A percentile compares a stretch with the other conserved stretches of the same genome.
Conservation (phyloP, 2,888 invertebrate genomes). For the Sphinx pinastri region DNA sequence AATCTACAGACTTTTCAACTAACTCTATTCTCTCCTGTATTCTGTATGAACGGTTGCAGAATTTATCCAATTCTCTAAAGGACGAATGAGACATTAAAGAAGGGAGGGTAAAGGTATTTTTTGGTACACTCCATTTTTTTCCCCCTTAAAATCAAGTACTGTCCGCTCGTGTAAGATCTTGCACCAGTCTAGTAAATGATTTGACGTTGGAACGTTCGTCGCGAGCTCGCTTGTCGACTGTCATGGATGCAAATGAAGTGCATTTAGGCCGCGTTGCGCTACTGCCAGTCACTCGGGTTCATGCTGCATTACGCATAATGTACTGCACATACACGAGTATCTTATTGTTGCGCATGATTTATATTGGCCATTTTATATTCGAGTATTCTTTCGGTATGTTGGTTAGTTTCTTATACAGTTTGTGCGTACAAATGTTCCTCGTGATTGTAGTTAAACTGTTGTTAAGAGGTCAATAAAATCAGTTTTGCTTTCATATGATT, state of each 20-base stretch:
- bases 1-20: too few species aligned
- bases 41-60: too few species aligned
- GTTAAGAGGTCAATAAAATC: background rate
- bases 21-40: too few species aligned
- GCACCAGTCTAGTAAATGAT: background rate
- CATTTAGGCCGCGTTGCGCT: slow-evolving; percentile 52
- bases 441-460: background rate
- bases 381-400: too few species aligned
- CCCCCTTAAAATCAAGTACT: too few species aligned
- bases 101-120: too few species aligned
- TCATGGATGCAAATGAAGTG: slow-evolving; percentile 50
- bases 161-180: too few species aligned
- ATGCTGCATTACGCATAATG: slow-evolving; percentile 33
- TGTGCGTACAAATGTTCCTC: background rate
- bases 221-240: slow-evolving; percentile 33
- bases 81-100: too few species aligned
- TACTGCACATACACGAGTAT: slow-evolving; percentile 29
- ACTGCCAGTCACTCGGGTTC: slow-evolving; percentile 22
- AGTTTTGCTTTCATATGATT: background rate
- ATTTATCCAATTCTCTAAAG: too few species aligned
- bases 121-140: too few species aligned
- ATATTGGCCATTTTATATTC: background rate
- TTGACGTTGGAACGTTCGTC: slow-evolving; percentile 16
- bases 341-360: background rate
- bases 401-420: too few species aligned